Evolutionary conservation across 2,888 invertebrate species (phyloP), one percentile per base, ranked within the genome.

Genomic region (Ochlodes sylvanus): DNA sequence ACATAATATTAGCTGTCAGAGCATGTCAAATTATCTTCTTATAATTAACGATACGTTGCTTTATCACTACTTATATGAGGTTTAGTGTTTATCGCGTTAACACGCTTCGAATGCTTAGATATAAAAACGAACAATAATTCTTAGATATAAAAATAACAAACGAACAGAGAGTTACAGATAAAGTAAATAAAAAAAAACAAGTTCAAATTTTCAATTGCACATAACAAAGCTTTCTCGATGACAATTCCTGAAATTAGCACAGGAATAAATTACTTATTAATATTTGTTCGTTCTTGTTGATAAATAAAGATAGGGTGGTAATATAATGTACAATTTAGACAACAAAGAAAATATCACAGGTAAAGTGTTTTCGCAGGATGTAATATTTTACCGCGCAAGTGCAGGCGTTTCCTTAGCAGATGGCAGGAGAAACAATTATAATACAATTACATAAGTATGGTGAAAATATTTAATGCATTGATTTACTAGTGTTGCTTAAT

Each of bases 1-100:
- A 88, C 79, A 84, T 85, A 85, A 87, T 87, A 91, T 91, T 88
- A 90, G 88, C 92, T 92, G 93, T 92, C 93, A 86, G 83, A 71
- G 84, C 84, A 84, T 84, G 90, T 93, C 92, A 92, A 90, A 91
- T 92, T 92, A 90, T 79, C 82, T 80, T 72, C 80, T 83, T 77
- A 52, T 90, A 89, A 92, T 91, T 91, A 91, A 88, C 84, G 82
- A 83, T 77, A 76, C 78, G 80, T 81, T 79, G 80, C 79, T 85
- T 88, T 90, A 88, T 87, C 88, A 87, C 86, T 85, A 87, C 79
- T 79, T 79, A 82, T 79, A 81, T 79, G 81, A 17, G 79, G 79
- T 80, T 78, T 83, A 80, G 80, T 78, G 79, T 79, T 78, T 78
- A 72, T 79, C 77, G 74, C 72, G 76, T 19, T 75, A 76, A 50